Evolutionary conservation across 2,888 invertebrate species (phyloP), one percentile per base, ranked within the genome.

Genomic region (Anodontia alba): DNA sequence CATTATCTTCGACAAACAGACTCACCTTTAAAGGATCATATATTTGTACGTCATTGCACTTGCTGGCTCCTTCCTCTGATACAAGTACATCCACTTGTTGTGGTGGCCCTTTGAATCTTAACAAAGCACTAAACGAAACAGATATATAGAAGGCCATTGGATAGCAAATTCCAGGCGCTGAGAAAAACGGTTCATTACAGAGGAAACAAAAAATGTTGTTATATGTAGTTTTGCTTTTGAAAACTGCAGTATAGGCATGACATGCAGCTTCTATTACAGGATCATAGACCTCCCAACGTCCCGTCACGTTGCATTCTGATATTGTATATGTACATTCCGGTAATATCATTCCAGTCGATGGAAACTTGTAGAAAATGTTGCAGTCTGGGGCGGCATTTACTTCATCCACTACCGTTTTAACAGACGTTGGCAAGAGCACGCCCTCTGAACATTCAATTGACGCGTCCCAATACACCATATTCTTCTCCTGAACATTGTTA

Each of bases 151-250:
- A 3, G n/a, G n/a, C n/a, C n/a, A 20, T 2, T 8, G 26, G 1
- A 1, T 10, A 2, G 33, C 62, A 62, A 33, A 17, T 17, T 31
- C 33, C 20, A 1, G 31, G 62, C 17, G 29, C 3, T 2, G 3
- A 17, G 12, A 29, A 31, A 10, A 33, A 5, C 7, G 17, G 17
- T 10, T 17, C 33, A 33, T 62, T 62, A 62, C 69, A 68, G 1
- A 68, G 42, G n/a, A n/a, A 68, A 29, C 68, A 69, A 36, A 69
- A 69, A 20, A 43, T 29, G n/a, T 69, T 69, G 23, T 49, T 43
- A 15, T 69, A 69, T 0, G 7, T 46, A 8, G 26, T 10, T 0
- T 69, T 15, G n/a, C n/a, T n/a, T n/a, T n/a, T n/a, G 43, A 29
- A 69, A 0, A 46, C 29, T 20, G 69, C 69, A 7, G 46, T 69